Base-by-base conservation (phyloP, 1,140 invertebrate genomes). In the Carposina sasakii region DNA sequence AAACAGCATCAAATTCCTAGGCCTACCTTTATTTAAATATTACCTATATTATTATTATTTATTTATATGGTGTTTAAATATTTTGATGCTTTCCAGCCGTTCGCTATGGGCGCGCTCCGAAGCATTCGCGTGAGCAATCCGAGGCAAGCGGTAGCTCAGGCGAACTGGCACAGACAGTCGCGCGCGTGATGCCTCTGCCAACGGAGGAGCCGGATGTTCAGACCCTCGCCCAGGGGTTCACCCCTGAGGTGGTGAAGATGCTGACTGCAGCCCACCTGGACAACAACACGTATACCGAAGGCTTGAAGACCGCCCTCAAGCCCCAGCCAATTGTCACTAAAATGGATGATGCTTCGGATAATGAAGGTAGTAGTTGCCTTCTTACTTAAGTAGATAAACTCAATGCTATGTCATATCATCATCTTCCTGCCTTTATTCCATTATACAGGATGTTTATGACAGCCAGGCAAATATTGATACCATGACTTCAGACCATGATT, bases 41-140 rank as follows among this genome's bases (percentile, higher is more conserved):
- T n/a, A n/a, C n/a, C n/a, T n/a, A n/a, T n/a, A n/a, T n/a, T n/a
- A n/a, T n/a, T n/a, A n/a, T n/a, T n/a, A n/a, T n/a, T n/a, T n/a
- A n/a, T n/a, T n/a, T n/a, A n/a, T n/a, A n/a, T n/a, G n/a, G n/a
- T n/a, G n/a, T n/a, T n/a, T n/a, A n/a, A n/a, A n/a, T n/a, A n/a
- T n/a, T n/a, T n/a, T n/a, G n/a, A n/a, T n/a, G n/a, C 60, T 69
- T 30, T 24, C 15, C 87, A 98, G 97, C 97, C 72, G 97, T 98
- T 36, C 88, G 96, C 67, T 98, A 98, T 88, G 97, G 97, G 37
- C 90, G 97, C 47, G 96, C 98, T 49, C 97, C 97, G 36, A 98
- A 98, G 84, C 89, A 96, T 63, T 93, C 95, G 15, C 89, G 96
- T 57, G 96, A 97, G 41, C 52, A 50, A 3, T 53, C 55, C 2